Percentiles rank a stretch among this genome's conserved stretches.
Conservation (phyloP, 2,113 vertebrate species). For the Burhinus bistriatus region DNA sequence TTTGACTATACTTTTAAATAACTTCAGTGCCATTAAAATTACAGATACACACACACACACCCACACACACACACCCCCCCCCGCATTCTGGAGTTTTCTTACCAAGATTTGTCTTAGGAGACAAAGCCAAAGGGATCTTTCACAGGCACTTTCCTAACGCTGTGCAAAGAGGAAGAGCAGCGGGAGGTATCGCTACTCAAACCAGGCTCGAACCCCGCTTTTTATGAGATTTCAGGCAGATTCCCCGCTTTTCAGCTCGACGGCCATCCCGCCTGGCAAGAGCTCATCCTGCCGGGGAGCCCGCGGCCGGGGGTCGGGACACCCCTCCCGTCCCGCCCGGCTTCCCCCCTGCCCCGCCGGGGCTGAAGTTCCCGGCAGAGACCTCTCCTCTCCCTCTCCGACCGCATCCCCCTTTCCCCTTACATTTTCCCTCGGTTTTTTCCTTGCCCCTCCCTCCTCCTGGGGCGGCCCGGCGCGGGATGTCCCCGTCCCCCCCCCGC, state of each 20-base stretch:
- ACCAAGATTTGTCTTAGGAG: background rate
- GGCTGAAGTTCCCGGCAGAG: background rate
- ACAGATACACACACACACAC: background rate
- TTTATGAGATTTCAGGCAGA: background rate
- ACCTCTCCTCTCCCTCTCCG: background rate
- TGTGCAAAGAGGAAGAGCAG: background rate
- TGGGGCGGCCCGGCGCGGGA: background rate
- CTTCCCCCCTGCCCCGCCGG: background rate
- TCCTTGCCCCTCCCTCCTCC: background rate
- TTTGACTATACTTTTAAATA: background rate
- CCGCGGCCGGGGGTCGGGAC: background rate
- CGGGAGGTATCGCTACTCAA: background rate
- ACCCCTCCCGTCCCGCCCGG: too few relatives aligned
- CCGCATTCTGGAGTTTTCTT: background rate
- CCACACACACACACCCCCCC: too few relatives aligned
- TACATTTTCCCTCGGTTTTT: background rate
- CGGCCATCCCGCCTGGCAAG: background rate
- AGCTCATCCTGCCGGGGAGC: background rate
- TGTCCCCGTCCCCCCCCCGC: background rate
- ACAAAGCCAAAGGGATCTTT: background rate
- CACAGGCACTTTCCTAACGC: background rate
- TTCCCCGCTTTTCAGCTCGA: background rate
- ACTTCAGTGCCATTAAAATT: background rate
- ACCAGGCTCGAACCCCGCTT: background rate
- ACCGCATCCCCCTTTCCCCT: background rate